A percentile compares a stretch with the other conserved stretches of the same genome.
Evolutionary conservation across 2,113 vertebrate species (phyloP).

Genomic region (Vulpes lagopus): DNA sequence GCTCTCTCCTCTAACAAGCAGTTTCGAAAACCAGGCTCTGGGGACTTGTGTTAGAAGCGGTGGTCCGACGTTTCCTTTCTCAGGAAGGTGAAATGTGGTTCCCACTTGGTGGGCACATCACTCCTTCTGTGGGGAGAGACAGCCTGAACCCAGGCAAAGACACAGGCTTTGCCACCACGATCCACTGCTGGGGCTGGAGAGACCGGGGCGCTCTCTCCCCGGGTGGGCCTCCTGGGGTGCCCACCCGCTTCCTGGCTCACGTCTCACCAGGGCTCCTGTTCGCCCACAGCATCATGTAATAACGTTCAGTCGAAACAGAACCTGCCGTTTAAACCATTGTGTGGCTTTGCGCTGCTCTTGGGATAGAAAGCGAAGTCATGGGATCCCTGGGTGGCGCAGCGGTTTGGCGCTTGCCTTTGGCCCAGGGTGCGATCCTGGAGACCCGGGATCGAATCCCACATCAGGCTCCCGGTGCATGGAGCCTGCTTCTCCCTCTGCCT

Average conservation of each 20-base stretch:
- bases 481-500: no score
- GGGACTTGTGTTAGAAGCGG: not conserved
- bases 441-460: no score
- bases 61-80: not conserved
- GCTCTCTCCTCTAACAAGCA: not conserved
- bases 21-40: not conserved
- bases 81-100: not conserved
- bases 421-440: no score
- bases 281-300: not conserved
- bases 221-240: no score
- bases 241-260: not conserved
- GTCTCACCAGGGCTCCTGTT: not conserved
- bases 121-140: not conserved
- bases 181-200: not conserved
- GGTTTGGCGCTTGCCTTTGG: no score
- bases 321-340: not conserved
- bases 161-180: not conserved
- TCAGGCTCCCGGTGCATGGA: no score
- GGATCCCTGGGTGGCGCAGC: no score
- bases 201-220: fast-evolving
- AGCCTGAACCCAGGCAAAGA: not conserved
- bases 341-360: not conserved
- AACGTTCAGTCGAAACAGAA: not conserved
- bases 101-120: not conserved
- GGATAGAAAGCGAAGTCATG: not conserved